Base-by-base conservation (phyloP, 2,888 invertebrate species). In the Cabera pusaria region DNA sequence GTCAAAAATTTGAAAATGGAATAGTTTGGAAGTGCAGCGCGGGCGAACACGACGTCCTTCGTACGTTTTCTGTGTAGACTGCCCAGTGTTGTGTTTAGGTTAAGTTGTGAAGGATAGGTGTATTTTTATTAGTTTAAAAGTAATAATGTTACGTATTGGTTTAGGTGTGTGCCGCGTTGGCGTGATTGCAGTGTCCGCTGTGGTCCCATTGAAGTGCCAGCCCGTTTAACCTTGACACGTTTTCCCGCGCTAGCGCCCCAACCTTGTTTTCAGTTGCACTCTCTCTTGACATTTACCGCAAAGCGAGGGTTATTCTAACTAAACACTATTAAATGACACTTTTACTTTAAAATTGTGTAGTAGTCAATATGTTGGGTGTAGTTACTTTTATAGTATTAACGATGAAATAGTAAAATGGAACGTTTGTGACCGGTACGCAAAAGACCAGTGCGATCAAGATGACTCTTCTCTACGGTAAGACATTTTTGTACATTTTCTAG, bases 231-330 rank as follows among this genome's bases (percentile, higher is more conserved):
- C 87, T 88, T 88, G 87, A 85, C 87, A 86, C 80, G 62, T 71
- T 87, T 85, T 85, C 81, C 84, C 85, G 83, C 86, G 82, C 71
- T 78, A 63, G 71, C 68, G 68, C 67, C 68, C 62, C 72, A 73
- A 76, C 79, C 81, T 84, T 81, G 78, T 78, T 81, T 80, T 80
- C 70, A 64, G 69, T 77, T 83, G 77, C 82, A 83, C 78, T 79
- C 74, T 73, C 75, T 65, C 77, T 78, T 81, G 78, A 80, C 79
- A 77, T 80, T 84, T 78, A 65, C 70, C 70, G 69, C 71, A 75
- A 72, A 68, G 63, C 53, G 60, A 64, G 68, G 64, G 72, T 63
- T 66, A 62, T 65, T 64, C 59, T 72, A 76, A 79, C 74, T 74
- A 78, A 59, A 56, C 52, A 54, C 44, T 12, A 8, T 28, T 16